Base-by-base conservation (phyloP, 1,140 invertebrate species). In the Leptestheria dahalacensis region DNA sequence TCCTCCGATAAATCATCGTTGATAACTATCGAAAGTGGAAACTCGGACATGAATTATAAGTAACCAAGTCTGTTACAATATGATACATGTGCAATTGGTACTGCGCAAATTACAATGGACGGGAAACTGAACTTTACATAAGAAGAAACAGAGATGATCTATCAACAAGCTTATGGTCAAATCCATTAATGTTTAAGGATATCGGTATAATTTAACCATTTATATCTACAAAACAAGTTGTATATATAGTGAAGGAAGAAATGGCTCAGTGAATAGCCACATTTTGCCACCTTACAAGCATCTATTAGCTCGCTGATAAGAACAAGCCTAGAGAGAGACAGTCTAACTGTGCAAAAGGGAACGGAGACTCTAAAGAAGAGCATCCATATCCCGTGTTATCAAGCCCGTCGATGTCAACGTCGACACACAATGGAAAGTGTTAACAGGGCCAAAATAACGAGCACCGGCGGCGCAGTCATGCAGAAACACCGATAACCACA, bases 1-100 rank as follows among this genome's bases (percentile, higher is more conserved):
- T 60, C 60, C 18, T 61, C 59, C n/a, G 51, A 58, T 29, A 48
- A 60, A 15, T 50, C 61, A 25, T 62, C 61, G 41, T 25, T 25
- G 56, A 15, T 23, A 55, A 24, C 57, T 48, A 21, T n/a, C n/a
- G 12, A 48, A 28, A 55, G 24, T 12, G 29, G 52, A 26, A n/a
- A 54, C 24, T 26, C n/a, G n/a, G 29, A 54, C 1, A 26, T 6
- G 15, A 0, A 26, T 41, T 6, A 41, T 9, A 41, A 41, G 33
- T 9, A 41, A 41, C n/a, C n/a, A n/a, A n/a, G n/a, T n/a, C n/a
- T n/a, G n/a, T n/a, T n/a, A n/a, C n/a, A n/a, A n/a, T n/a, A n/a
- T n/a, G n/a, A n/a, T n/a, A n/a, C n/a, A n/a, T n/a, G n/a, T n/a
- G n/a, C n/a, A n/a, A n/a, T n/a, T n/a, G n/a, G n/a, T n/a, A n/a